Evolutionary conservation across 1,140 invertebrate species (phyloP).

Genomic region (Drosophila sproati): DNA sequence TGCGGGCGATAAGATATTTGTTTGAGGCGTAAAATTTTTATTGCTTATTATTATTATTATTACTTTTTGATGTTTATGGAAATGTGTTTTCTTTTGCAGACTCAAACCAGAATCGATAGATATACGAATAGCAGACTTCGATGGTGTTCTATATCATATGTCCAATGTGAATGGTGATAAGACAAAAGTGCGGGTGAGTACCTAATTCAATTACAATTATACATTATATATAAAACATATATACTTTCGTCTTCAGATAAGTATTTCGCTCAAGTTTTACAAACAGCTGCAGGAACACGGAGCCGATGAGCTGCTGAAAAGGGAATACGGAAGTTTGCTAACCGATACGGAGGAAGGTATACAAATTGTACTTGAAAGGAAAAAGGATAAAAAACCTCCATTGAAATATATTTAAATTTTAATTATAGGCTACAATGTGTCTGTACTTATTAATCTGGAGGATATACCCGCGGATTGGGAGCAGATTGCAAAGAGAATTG

Average conservation of each 20-base stretch:
- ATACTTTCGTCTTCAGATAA: constrained; percentile 88
- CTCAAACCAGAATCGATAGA: constrained; percentile 98
- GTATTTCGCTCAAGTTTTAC: constrained; percentile 99
- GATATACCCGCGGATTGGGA: constrained; percentile 96
- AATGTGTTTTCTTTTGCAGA: constrained; percentile 85
- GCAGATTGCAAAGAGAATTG: constrained; percentile 95
- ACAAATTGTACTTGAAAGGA: not conserved
- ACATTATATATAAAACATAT: too few relatives aligned
- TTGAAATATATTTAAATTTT: not conserved
- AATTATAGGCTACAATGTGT: constrained; percentile 95
- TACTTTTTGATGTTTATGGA: constrained; percentile 8
- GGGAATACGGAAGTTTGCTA: constrained; percentile 94
- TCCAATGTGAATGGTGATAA: constrained; percentile 98
- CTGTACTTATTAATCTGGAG: constrained; percentile 96
- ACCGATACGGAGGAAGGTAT: constrained; percentile 93
- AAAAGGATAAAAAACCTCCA: not conserved
- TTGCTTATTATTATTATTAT: too few relatives aligned
- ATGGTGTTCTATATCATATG: constrained; percentile 99
- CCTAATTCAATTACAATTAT: constrained; percentile 10
- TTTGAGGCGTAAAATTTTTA: not conserved
- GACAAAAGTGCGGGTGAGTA: constrained; percentile 96
- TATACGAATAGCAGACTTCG: constrained; percentile 98
- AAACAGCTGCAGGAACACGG: constrained; percentile 99
- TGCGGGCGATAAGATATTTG: constrained; percentile 57
- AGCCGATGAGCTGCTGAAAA: constrained; percentile 97